Evolutionary conservation across 2,888 invertebrate genomes (phyloP), one percentile per base, ranked within the genome.

Genomic region (Coleophora deauratella): DNA sequence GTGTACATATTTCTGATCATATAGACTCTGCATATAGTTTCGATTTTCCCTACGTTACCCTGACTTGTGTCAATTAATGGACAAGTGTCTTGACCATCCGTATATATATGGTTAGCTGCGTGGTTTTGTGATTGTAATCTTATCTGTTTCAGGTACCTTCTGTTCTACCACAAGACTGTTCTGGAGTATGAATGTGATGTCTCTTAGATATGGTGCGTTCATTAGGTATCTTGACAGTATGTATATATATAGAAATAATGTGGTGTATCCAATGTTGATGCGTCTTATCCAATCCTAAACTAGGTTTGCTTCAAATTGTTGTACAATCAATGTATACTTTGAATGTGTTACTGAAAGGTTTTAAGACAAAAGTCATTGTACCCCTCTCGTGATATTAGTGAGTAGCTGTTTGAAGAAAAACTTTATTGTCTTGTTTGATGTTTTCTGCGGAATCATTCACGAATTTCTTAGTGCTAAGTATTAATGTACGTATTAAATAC

Each of bases 101-200:
- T n/a, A n/a, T n/a, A n/a, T n/a, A n/a, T n/a, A 21, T 21, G 21
- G 21, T 21, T 4, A 21, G 21, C 6, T 3, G 6, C 21, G 21
- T 4, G 3, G 21, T 4, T 4, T 21, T 21, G 21, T 21, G 21
- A 21, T 21, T 21, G 21, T 21, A 6, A 21, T 6, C 3, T n/a
- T 31, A 31, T 64, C 59, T 59, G 56, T 90, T 89, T 51, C 88
- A 96, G 96, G 59, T 98, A 97, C 80, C 89, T 98, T 47, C 89
- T 98, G 49, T 98, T 98, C 88, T 98, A 98, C 82, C 97, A 98
- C 87, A 97, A 98, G 84, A 95, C 96, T 78, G 93, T 96, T 50
- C 81, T 98, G 80, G 96, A 96, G 69, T 98, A 96, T 61, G 92
- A 91, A 50, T 74, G 75, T 51, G 78, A 77, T 35, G 64, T 41